Base-by-base conservation (phyloP, 2,797 vertebrate genomes). In the Danio kyathit region DNA sequence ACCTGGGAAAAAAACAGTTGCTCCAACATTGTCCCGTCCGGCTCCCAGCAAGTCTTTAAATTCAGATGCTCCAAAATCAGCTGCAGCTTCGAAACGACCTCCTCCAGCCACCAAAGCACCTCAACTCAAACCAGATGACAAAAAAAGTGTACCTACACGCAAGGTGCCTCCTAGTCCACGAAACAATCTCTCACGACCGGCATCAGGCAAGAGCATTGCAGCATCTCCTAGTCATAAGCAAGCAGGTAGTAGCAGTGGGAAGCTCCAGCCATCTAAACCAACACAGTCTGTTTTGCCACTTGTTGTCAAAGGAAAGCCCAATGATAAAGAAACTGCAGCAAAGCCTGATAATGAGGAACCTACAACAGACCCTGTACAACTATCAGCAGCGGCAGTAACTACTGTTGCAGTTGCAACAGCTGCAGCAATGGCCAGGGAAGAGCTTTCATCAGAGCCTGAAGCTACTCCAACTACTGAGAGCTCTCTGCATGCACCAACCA, bases 211-310 rank as follows among this genome's bases (percentile, higher is more conserved):
- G 80, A 88, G 83, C 0, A 85, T 82, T 7, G 81, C 90, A 9
- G 40, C 84, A 2, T 88, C 89, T 69, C 87, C 89, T 43, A 87
- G 74, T 56, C 85, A 44, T 73, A 93, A 74, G 85, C 78, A 83
- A n/a, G 65, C 38, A 56, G 69, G 70, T 4, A 84, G 75, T 4
- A 9, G 79, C 14, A 38, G 84, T 14, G 48, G 29, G 0, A 94
- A 90, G 82, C 74, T 17, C 44, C 76, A 77, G 59, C 74, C 63
- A 59, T 11, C 81, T 60, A 94, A 93, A 84, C 91, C 91, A 16
- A 91, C 89, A 21, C 92, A 92, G 84, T 84, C 91, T 16, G 89
- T 91, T 59, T 44, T 76, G 5, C 91, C 91, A 38, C 90, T 89
- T 13, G 65, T 41, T 21, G 59, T 84, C 16, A 88, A 83, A 40